These are phyloP conservation scores for Seira musarum DNA, from an alignment of 2,888 invertebrate species.

Conservation along the genomic window DNA sequence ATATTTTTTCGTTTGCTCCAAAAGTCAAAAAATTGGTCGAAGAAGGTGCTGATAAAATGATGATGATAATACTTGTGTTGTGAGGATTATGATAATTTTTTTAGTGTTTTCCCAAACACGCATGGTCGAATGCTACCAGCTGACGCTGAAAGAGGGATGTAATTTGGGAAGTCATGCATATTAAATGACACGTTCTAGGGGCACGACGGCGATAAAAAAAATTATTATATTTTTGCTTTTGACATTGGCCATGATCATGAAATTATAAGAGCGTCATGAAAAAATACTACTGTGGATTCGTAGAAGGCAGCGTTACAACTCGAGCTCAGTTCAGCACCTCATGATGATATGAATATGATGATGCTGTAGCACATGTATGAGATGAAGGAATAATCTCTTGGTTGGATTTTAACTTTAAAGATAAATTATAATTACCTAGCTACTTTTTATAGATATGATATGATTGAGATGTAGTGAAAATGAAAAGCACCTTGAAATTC, in stretches of 20 bases:
- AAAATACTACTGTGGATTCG: no score
- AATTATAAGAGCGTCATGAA: neutral
- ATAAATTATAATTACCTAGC: no score
- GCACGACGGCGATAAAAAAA: neutral
- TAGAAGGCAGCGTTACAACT: no score
- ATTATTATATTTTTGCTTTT: neutral
- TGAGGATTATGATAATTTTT: no score
- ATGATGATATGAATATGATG: no score
- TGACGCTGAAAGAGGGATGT: neutral
- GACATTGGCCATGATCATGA: slow-evolving; percentile 34
- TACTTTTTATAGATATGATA: no score
- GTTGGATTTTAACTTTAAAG: no score
- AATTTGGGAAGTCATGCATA: slow-evolving; percentile 10
- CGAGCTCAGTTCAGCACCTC: no score
- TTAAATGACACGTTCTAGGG: slow-evolving; percentile 1
- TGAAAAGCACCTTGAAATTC: no score
- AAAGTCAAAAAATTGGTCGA: neutral
- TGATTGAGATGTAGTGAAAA: no score
- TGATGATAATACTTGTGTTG: neutral
- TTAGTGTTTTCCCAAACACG: neutral
- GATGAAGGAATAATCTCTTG: no score
- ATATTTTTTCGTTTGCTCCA: neutral
- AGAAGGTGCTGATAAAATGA: slow-evolving; percentile 4
- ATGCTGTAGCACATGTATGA: no score
- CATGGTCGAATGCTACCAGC: neutral